Base-by-base conservation (phyloP, 35 echinoderm and acorn worm species). In the Diadema setosum region DNA sequence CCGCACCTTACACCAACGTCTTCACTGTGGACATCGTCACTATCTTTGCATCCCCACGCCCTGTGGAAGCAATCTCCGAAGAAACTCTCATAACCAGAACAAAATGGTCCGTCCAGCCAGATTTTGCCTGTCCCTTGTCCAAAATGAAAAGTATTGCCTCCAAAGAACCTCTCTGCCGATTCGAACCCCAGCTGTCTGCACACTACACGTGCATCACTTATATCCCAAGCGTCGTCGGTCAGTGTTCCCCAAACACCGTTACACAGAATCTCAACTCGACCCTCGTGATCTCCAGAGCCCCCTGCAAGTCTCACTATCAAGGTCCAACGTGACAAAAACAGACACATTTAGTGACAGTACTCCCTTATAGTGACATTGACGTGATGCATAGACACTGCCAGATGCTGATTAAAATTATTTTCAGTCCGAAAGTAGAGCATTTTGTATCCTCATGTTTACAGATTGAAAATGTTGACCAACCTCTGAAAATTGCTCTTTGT, bases 211-310 rank as follows among this genome's bases (percentile, higher is more conserved):
- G 70, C 86, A 33, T 88, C 86, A 20, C 41, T 50, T 21, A 88
- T 43, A 58, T 88, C 86, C 86, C 86, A 88, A 1, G 42, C 31
- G 42, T 88, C 86, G 37, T 88, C 58, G 56, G 80, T 83, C 3
- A 90, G 9, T 5, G 81, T 90, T 6, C 88, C 88, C 81, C 80
- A 90, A 21, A 39, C 20, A 1, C 81, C 81, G 8, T 65, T 30
- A 46, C 70, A 14, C 18, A 73, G 20, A 18, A 90, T 46, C 48
- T 90, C 88, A 44, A 90, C 88, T 65, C 88, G 48, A 11, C 88
- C 88, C 46, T 84, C 81, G n/a, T 14, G 45, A 20, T 49, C 23
- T 39, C 36, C 33, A 67, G 32, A 12, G 43, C 88, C 88, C 32
- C 81, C 80, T 18, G 69, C 58, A 9, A 90, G 88, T 35, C 88